phyloP scores from a whole-genome alignment of 2,888 invertebrate species.

The Chrysomela aeneicollis region DNA sequence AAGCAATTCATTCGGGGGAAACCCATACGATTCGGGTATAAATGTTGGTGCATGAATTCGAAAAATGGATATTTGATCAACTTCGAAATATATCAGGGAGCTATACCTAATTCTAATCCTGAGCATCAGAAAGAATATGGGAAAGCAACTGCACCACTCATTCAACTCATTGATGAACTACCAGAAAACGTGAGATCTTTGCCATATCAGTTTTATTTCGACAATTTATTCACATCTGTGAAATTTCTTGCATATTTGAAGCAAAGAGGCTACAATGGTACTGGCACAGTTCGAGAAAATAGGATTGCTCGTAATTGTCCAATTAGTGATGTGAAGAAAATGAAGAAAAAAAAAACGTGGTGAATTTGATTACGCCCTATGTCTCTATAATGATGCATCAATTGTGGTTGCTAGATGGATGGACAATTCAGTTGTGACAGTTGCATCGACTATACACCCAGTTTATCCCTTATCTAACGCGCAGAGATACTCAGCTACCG shows the following conservation, averaged over 20 bases:
- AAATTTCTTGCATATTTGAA: constrained; percentile 20
- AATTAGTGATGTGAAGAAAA: constrained; percentile 16
- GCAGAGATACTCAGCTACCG: too few species aligned
- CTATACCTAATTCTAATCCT: constrained; percentile 1
- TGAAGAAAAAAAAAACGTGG: constrained; percentile 26
- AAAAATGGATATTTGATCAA: constrained; percentile 4
- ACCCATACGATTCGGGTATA: constrained; percentile 6
- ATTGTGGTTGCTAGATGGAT: background rate
- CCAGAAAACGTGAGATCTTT: constrained; percentile 10
- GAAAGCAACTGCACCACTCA: constrained; percentile 15
- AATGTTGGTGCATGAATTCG: constrained; percentile 1
- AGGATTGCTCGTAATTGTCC: constrained; percentile 16
- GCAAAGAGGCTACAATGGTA: constrained; percentile 14
- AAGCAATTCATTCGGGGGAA: constrained; percentile 12
- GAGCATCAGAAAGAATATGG: background rate
- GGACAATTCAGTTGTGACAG: too few species aligned
- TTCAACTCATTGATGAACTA: constrained; percentile 13
- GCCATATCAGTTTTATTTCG: constrained; percentile 25
- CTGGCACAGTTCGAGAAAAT: constrained; percentile 22
- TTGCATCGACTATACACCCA: too few species aligned
- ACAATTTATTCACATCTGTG: constrained; percentile 27
- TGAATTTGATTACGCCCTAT: constrained; percentile 20
- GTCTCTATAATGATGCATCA: background rate
- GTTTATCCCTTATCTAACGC: too few species aligned
- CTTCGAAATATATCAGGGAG: constrained; percentile 3